Evolutionary conservation across 2,797 vertebrate species (phyloP).

Genomic region (Parauchenoglanis punctatus): DNA sequence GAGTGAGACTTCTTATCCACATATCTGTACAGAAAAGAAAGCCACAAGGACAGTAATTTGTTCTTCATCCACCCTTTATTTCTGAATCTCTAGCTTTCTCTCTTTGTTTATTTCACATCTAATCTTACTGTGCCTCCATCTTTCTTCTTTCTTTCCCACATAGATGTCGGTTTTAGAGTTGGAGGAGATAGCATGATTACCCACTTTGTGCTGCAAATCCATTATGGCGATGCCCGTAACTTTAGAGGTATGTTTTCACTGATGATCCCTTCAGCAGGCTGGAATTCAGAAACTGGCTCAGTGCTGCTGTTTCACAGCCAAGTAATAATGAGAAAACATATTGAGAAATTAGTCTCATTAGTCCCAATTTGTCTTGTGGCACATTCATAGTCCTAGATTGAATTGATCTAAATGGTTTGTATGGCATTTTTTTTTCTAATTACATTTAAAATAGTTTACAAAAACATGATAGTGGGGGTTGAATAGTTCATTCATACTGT

Average conservation of each 20-base stretch:
- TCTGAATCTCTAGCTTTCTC: neutral
- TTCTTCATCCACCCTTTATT: neutral
- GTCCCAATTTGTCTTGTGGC: neutral
- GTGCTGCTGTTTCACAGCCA: conserved; percentile 8
- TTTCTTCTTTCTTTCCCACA: conserved; percentile 20
- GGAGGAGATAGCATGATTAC: conserved; percentile 84
- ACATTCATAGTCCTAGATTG: neutral
- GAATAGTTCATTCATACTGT: neutral
- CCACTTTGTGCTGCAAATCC: conserved; percentile 93
- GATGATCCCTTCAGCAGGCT: neutral
- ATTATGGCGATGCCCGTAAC: conserved; percentile 89
- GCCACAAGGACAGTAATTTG: conserved; percentile 34
- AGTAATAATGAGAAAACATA: conserved; percentile 1
- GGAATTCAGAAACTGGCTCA: neutral
- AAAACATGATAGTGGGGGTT: neutral
- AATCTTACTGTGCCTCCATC: neutral
- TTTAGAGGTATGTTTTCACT: conserved; percentile 82
- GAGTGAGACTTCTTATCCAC: conserved; percentile 38
- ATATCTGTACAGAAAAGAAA: conserved; percentile 22
- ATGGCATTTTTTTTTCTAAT: neutral
- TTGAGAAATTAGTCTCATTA: neutral
- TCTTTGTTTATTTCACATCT: conserved; percentile 27
- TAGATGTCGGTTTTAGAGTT: conserved; percentile 95
- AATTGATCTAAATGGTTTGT: neutral
- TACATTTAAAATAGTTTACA: neutral